Conservation (phyloP, 2,797 vertebrate genomes). For the Sardinella longiceps region DNA sequence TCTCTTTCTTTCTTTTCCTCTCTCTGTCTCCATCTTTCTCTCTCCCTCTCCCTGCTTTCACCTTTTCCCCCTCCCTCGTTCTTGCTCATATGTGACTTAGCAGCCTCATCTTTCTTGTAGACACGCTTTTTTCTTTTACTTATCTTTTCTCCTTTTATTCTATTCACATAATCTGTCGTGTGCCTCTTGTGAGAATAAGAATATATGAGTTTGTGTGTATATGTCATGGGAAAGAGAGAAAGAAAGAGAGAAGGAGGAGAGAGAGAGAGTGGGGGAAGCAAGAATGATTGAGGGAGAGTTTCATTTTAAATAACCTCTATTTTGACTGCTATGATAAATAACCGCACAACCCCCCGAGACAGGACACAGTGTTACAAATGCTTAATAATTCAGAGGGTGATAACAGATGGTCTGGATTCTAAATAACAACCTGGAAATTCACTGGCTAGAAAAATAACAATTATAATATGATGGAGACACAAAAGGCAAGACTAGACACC, state of each 20-base stretch:
- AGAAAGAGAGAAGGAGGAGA: not conserved
- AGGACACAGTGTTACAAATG: not conserved
- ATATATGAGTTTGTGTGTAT: not conserved
- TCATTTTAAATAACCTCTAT: constrained; percentile 25
- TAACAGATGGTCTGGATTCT: constrained; percentile 15
- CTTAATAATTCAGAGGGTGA: constrained; percentile 22
- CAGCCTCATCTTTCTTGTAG: constrained; percentile 18
- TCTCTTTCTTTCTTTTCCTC: constrained; percentile 4
- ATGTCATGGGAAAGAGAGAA: not conserved
- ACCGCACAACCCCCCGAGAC: not conserved
- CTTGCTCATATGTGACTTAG: not conserved
- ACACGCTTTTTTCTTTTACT: not conserved
- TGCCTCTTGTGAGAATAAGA: not conserved
- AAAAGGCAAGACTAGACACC: not conserved
- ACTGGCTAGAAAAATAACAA: not conserved
- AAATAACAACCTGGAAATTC: constrained; percentile 13
- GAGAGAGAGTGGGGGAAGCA: not conserved
- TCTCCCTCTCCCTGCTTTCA: not conserved
- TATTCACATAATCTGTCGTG: not conserved
- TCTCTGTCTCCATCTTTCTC: constrained; percentile 5
- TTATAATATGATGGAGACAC: not conserved
- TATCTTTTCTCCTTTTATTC: not conserved
- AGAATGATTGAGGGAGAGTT: not conserved
- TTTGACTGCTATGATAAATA: constrained; percentile 14
- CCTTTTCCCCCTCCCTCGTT: constrained; percentile 5